Evolutionary conservation across 2,888 invertebrate species (phyloP).

Genomic region (Tachina grossa): DNA sequence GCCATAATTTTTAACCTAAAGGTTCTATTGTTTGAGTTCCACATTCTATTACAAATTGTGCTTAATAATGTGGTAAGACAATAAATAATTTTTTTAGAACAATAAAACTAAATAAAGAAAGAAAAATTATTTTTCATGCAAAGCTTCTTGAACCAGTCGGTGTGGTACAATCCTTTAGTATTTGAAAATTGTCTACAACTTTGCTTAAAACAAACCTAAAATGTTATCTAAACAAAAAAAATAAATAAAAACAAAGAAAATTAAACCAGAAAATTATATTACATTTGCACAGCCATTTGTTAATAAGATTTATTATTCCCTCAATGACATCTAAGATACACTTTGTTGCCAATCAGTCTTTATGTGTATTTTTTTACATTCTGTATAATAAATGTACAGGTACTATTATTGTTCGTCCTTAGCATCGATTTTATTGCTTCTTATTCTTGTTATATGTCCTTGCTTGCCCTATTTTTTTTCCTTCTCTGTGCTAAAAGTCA

Average conservation of each 20-base stretch:
- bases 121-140: too few relatives aligned
- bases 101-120: too few relatives aligned
- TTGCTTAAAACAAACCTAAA: too few relatives aligned
- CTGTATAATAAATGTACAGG: conserved; percentile 21
- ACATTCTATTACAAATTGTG: too few relatives aligned
- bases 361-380: conserved; percentile 11
- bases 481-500: conserved; percentile 33
- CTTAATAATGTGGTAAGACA: too few relatives aligned
- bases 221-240: neutral
- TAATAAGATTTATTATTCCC: conserved; percentile 72
- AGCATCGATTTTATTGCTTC: conserved; percentile 28
- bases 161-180: too few relatives aligned
- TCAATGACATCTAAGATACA: conserved; percentile 48
- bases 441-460: neutral
- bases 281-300: conserved; percentile 62
- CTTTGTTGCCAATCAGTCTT: conserved; percentile 52
- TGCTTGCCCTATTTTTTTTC: neutral
- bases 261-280: neutral
- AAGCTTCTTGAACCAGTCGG: too few relatives aligned
- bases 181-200: too few relatives aligned
- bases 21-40: too few relatives aligned
- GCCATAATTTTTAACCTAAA: too few relatives aligned
- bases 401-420: conserved; percentile 9
- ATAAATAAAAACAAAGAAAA: neutral
- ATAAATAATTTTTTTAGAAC: too few relatives aligned